Conservation (phyloP, 2,113 vertebrate genomes). For the Malurus melanocephalus region DNA sequence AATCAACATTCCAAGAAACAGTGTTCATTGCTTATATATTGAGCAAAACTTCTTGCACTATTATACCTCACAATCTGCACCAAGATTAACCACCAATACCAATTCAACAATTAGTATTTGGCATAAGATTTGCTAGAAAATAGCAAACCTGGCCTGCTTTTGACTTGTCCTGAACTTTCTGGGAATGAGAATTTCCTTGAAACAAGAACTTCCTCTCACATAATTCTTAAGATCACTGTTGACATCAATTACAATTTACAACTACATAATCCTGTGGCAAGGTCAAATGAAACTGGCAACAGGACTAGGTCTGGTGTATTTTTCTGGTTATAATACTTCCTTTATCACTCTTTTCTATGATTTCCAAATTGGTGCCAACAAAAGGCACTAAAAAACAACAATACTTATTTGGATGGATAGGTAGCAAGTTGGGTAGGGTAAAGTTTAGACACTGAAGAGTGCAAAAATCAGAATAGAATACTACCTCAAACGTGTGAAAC, state of each 20-base stretch:
- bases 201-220: not conserved
- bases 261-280: not conserved
- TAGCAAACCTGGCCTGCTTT: not conserved
- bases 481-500: not conserved
- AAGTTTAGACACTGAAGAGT: not conserved
- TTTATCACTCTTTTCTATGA: not conserved
- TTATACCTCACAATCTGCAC: not conserved
- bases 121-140: not conserved
- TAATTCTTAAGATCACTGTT: not conserved
- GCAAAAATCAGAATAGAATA: not conserved
- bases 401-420: not conserved
- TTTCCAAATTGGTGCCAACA: not conserved
- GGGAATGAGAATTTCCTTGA: not conserved
- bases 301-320: not conserved
- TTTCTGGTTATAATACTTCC: not conserved
- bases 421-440: not conserved
- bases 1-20: not conserved
- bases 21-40: not conserved
- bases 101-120: not conserved
- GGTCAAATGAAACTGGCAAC: not conserved
- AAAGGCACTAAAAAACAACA: not conserved
- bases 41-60: not conserved
- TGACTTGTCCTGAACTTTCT: not conserved
- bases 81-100: not conserved
- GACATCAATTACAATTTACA: not conserved